phyloP scores from a whole-genome alignment of 2,113 vertebrate genomes.

The Syrrhaptes paradoxus region DNA sequence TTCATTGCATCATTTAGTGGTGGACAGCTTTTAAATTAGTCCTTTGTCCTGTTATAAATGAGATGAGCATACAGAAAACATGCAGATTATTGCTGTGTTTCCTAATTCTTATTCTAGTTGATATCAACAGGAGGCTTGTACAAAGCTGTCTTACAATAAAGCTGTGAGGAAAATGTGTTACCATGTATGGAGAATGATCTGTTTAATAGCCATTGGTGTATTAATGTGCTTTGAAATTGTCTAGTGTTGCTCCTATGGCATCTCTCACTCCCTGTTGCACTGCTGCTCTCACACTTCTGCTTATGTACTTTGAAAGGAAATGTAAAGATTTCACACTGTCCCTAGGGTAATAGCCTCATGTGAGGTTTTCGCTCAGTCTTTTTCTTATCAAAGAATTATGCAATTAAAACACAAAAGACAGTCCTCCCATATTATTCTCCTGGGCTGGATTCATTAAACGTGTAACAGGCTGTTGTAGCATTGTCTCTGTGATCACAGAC shows the following conservation, averaged over 20 bases:
- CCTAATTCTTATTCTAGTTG: background rate
- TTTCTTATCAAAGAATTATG: slow-evolving; percentile 36
- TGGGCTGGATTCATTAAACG: background rate
- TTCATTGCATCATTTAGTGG: background rate
- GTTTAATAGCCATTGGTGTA: background rate
- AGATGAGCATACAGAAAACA: background rate
- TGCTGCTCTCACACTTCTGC: background rate
- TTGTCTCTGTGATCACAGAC: slow-evolving; percentile 33
- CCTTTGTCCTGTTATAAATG: background rate
- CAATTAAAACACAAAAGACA: slow-evolving; percentile 39
- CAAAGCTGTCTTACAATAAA: background rate
- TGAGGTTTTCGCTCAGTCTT: background rate
- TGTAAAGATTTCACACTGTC: background rate
- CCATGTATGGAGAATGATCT: background rate
- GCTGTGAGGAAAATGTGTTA: background rate
- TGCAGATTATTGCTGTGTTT: background rate
- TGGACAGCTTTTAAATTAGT: background rate
- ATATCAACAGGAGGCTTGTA: background rate
- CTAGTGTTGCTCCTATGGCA: background rate
- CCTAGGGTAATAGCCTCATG: background rate
- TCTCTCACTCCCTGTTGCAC: background rate
- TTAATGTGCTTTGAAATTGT: background rate
- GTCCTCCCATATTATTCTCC: background rate
- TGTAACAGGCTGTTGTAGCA: slow-evolving; percentile 18
- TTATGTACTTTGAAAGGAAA: background rate